These are phyloP conservation scores for Nymphalis polychloros DNA, from an alignment of 2,888 invertebrate genomes.

Conservation along the genomic window DNA sequence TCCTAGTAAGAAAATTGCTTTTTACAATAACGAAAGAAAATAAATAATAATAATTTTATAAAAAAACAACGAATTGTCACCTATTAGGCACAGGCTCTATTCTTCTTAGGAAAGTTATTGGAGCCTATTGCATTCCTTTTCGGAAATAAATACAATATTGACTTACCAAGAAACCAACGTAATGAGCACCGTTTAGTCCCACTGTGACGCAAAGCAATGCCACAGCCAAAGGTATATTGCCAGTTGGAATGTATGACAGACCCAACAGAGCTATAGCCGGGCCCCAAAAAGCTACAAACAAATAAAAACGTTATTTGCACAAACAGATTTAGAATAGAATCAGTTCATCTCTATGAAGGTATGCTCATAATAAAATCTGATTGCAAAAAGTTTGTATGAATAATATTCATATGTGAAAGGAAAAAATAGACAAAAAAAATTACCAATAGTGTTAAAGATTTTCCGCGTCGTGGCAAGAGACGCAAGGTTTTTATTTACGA, in stretches of 20 bases:
- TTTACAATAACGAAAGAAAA: too few species aligned
- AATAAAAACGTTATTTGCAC: background rate
- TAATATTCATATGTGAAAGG: too few species aligned
- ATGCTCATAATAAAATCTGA: too few species aligned
- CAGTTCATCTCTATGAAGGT: too few species aligned
- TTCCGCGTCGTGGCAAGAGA: conserved; percentile 82
- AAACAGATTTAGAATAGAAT: background rate
- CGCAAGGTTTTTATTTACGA: conserved; percentile 80
- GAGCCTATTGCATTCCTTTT: too few species aligned
- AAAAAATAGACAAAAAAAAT: background rate
- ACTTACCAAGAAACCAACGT: conserved; percentile 86
- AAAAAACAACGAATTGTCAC: too few species aligned
- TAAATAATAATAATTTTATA: too few species aligned
- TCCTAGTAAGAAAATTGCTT: too few species aligned
- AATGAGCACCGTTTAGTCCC: conserved; percentile 88
- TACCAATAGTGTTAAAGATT: conserved; percentile 84
- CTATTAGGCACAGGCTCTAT: too few species aligned
- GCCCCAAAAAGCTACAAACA: conserved; percentile 83
- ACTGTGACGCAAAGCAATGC: conserved; percentile 86
- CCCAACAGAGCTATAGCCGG: conserved; percentile 86
- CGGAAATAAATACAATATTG: too few species aligned
- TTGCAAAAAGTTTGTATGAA: too few species aligned
- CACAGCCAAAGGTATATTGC: conserved; percentile 82
- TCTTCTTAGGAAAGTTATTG: too few species aligned
- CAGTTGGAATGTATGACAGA: conserved; percentile 81